Conservation (phyloP, 2,888 invertebrate species). For the Cantharis flavilabris region DNA sequence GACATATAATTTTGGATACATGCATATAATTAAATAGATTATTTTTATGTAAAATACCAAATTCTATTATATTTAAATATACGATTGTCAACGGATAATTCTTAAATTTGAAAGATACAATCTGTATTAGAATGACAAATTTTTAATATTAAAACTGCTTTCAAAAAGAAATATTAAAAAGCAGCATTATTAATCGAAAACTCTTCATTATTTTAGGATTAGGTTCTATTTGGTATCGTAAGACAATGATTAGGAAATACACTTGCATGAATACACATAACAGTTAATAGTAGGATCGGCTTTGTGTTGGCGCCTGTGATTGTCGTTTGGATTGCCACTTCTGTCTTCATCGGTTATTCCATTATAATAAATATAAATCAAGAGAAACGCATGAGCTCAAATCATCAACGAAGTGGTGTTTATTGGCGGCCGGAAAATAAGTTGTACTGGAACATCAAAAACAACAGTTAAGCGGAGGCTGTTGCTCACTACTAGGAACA, state of each 20-base stretch:
- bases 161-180: constrained; percentile 18
- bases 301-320: constrained; percentile 50
- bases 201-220: background rate
- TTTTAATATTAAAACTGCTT: constrained; percentile 18
- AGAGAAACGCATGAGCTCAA: constrained; percentile 36
- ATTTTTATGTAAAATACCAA: constrained; percentile 35
- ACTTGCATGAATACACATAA: constrained; percentile 46
- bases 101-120: constrained; percentile 52
- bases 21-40: constrained; percentile 19
- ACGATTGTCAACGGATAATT: constrained; percentile 55
- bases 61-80: constrained; percentile 40
- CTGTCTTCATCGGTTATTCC: constrained; percentile 43
- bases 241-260: constrained; percentile 43
- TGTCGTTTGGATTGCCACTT: constrained; percentile 53
- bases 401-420: constrained; percentile 49
- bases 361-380: constrained; percentile 31
- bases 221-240: constrained; percentile 20
- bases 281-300: constrained; percentile 40
- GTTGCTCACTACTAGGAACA: constrained; percentile 30
- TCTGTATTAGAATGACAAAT: constrained; percentile 27
- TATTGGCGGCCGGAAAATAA: constrained; percentile 57
- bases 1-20: constrained; percentile 22
- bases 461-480: constrained; percentile 49
- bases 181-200: constrained; percentile 19
- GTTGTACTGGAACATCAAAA: constrained; percentile 57